phyloP scores from a whole-genome alignment of 2,797 vertebrate genomes.

The Chloroceryle amazona region DNA sequence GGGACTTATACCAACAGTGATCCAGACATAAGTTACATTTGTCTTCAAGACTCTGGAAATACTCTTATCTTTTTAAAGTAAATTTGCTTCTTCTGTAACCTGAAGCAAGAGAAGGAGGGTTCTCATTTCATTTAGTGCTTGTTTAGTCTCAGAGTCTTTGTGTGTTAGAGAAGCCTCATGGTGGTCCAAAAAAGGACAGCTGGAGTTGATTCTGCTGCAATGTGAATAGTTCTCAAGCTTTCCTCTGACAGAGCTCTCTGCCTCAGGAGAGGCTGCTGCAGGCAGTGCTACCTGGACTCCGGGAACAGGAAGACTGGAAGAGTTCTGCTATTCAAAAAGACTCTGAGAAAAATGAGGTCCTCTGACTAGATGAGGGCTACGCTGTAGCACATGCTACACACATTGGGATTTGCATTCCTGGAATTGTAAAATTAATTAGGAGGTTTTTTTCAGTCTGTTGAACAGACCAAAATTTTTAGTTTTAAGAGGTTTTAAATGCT shows the following conservation, averaged over 20 bases:
- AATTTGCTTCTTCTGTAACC: neutral
- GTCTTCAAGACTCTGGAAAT: conserved; percentile 19
- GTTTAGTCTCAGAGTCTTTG: neutral
- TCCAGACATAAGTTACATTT: neutral
- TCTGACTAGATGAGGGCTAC: neutral
- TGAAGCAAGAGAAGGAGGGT: neutral
- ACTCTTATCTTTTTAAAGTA: neutral
- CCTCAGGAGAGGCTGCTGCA: neutral
- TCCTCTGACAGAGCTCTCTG: neutral
- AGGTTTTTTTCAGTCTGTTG: neutral
- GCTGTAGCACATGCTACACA: neutral
- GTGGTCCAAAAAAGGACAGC: neutral
- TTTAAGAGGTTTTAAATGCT: neutral
- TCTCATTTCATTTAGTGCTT: neutral
- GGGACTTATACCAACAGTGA: neutral
- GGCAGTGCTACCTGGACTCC: neutral
- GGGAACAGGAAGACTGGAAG: neutral
- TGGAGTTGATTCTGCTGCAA: neutral
- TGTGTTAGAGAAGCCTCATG: neutral
- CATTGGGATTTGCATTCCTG: neutral
- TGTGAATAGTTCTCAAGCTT: neutral
- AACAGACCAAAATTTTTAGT: neutral
- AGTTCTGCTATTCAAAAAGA: neutral
- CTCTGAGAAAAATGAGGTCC: neutral
- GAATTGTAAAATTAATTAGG: neutral